These are phyloP conservation scores for Netelia melanura DNA, from an alignment of 2,888 invertebrate genomes.

Conservation along the genomic window DNA sequence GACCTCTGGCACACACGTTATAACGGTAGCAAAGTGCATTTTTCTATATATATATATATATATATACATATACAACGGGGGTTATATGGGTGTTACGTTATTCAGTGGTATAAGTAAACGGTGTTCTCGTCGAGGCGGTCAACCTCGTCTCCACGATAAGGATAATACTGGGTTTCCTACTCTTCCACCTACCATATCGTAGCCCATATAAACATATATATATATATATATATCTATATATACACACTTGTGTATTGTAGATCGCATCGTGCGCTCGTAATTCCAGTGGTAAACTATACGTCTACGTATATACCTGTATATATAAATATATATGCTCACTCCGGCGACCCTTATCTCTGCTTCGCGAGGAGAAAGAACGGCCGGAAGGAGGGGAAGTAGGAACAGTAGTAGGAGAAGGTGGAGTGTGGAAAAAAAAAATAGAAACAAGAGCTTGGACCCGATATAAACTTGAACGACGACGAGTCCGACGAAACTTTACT, in stretches of 20 bases:
- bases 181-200: constrained; percentile 12
- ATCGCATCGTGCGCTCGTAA: constrained; percentile 53
- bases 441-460: constrained; percentile 20
- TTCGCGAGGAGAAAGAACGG: constrained; percentile 28
- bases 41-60: background rate
- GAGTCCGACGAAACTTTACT: background rate
- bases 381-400: constrained; percentile 1
- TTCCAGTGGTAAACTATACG: constrained; percentile 46
- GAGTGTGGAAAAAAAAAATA: constrained; percentile 7
- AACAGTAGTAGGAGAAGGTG: background rate
- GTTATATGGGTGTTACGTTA: background rate
- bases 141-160: constrained; percentile 53
- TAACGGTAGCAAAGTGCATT: background rate
- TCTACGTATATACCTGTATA: background rate
- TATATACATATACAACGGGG: background rate
- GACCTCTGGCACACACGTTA: background rate
- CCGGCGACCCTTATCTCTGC: constrained; percentile 43
- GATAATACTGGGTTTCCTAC: constrained; percentile 43
- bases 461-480: constrained; percentile 28
- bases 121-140: constrained; percentile 33
- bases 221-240: background rate
- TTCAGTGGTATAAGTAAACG: constrained; percentile 44
- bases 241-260: constrained; percentile 22
- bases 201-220: background rate
- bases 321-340: constrained; percentile 22